These are phyloP conservation scores for Deilephila elpenor DNA, from an alignment of 2,888 invertebrate genomes.

Conservation along the genomic window DNA sequence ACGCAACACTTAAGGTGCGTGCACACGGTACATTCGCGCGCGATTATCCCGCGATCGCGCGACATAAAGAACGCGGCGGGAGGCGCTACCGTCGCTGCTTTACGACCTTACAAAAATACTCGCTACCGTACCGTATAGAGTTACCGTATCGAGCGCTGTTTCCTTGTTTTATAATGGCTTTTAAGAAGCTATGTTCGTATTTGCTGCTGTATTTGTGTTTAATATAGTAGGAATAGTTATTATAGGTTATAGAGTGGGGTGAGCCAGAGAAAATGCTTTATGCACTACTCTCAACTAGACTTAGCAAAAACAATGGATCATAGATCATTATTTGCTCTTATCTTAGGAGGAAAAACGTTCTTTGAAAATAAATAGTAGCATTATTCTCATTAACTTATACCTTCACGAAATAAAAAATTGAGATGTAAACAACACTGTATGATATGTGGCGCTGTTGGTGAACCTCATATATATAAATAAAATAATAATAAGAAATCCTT, in stretches of 20 bases:
- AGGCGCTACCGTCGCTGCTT: constrained; percentile 75
- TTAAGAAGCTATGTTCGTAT: constrained; percentile 33
- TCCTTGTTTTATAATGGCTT: constrained; percentile 32
- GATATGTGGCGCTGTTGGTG: too few relatives aligned
- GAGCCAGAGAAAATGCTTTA: too few relatives aligned
- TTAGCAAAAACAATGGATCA: too few relatives aligned
- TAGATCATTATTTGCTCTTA: too few relatives aligned
- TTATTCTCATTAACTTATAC: too few relatives aligned
- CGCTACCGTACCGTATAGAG: constrained; percentile 43
- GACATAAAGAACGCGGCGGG: constrained; percentile 79
- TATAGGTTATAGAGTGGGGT: not conserved
- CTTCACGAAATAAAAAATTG: too few relatives aligned
- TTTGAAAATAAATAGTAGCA: too few relatives aligned
- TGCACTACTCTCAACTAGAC: too few relatives aligned
- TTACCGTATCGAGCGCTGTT: constrained; percentile 41
- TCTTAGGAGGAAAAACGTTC: too few relatives aligned
- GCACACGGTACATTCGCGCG: constrained; percentile 57
- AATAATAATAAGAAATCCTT: too few relatives aligned
- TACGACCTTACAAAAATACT: constrained; percentile 67
- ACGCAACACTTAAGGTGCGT: constrained; percentile 67
- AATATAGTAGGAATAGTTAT: constrained; percentile 24
- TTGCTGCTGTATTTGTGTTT: constrained; percentile 28
- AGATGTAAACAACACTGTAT: not conserved
- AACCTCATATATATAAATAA: too few relatives aligned
- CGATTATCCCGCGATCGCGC: constrained; percentile 68